Conservation (phyloP, 2,888 invertebrate genomes). For the Trypoxylon attenuatum region DNA sequence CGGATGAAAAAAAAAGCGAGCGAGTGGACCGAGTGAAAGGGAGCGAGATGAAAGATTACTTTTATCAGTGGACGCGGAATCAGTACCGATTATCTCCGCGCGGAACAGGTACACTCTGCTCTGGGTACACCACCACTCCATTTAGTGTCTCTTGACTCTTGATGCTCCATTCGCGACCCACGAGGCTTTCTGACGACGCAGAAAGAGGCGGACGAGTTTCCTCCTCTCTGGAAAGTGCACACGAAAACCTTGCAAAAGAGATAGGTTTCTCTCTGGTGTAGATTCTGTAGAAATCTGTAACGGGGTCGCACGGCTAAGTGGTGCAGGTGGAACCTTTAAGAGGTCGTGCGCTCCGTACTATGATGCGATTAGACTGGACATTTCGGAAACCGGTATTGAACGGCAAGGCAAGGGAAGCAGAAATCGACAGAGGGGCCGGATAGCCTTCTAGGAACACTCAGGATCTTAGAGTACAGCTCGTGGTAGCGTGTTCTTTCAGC, state of each 20-base stretch:
- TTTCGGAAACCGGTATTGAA: background rate
- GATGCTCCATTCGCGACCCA: slow-evolving; percentile 17
- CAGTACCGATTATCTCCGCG: slow-evolving; percentile 16
- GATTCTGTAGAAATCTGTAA: background rate
- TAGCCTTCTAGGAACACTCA: too few relatives aligned
- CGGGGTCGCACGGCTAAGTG: background rate
- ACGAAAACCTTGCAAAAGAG: background rate
- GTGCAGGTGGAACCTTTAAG: background rate
- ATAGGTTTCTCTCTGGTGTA: background rate
- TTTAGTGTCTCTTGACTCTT: slow-evolving; percentile 29
- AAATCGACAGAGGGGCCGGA: background rate
- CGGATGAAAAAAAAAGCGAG: background rate
- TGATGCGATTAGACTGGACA: background rate
- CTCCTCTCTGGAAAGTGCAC: slow-evolving; percentile 49
- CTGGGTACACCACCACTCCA: slow-evolving; percentile 7
- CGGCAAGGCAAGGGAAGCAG: background rate
- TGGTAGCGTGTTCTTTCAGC: background rate
- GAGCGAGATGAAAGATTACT: background rate
- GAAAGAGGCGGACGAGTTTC: slow-evolving; percentile 35
- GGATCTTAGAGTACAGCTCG: too few relatives aligned
- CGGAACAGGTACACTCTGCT: background rate
- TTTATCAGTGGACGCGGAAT: slow-evolving; percentile 6
- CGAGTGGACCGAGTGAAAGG: background rate
- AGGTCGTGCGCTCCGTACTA: background rate
- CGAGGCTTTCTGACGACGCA: background rate